Conservation (phyloP, 2,797 vertebrate genomes). For the Melanotaenia nigrans region DNA sequence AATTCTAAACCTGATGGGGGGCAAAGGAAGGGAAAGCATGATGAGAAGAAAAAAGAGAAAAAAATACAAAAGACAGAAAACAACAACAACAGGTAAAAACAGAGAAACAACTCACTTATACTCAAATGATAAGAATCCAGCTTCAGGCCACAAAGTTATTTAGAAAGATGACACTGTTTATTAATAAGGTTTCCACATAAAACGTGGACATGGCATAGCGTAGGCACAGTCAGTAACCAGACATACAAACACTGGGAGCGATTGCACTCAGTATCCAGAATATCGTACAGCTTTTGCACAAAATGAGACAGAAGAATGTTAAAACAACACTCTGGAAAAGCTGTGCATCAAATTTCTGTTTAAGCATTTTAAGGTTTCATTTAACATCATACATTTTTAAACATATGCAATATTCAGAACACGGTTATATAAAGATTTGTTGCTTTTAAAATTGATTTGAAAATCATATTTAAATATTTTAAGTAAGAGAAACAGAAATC, state of each 20-base stretch:
- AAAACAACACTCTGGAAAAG: slow-evolving; percentile 24
- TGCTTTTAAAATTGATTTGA: neutral
- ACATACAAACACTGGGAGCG: slow-evolving; percentile 44
- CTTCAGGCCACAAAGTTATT: slow-evolving; percentile 5
- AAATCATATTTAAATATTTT: neutral
- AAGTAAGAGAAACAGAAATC: no score
- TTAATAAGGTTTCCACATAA: slow-evolving; percentile 69
- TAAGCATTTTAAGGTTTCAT: slow-evolving; percentile 3
- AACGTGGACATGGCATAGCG: slow-evolving; percentile 66
- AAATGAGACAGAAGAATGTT: neutral
- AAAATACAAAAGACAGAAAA: no score
- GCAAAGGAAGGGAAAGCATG: no score
- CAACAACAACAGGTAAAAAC: no score
- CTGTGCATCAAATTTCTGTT: neutral
- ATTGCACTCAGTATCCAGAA: neutral
- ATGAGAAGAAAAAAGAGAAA: no score
- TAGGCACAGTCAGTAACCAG: slow-evolving; percentile 67
- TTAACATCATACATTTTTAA: neutral
- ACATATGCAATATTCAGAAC: neutral
- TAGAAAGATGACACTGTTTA: slow-evolving; percentile 48
- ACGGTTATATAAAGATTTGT: neutral
- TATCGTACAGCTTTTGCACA: neutral
- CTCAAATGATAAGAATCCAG: neutral
- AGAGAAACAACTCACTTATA: no score
- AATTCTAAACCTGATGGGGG: no score